Percentiles rank a stretch among this genome's conserved stretches.
These are phyloP conservation scores for Sminthopsis crassicaudata DNA, from an alignment of 2,113 vertebrate species.

Conservation along the genomic window DNA sequence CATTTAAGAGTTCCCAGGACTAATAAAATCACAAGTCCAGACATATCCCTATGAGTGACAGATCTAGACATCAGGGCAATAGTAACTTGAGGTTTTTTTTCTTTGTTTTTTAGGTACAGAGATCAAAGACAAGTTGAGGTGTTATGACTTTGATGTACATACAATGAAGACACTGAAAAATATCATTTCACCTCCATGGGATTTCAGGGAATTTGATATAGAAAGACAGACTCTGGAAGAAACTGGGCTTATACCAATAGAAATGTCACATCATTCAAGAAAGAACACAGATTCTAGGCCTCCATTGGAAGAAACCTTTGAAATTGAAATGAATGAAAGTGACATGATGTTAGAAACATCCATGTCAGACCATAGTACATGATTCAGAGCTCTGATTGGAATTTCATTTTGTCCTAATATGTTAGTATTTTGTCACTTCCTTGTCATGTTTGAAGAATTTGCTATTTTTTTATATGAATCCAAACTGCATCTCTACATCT, in stretches of 20 bases:
- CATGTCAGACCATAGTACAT: constrained; percentile 97
- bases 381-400: constrained; percentile 60
- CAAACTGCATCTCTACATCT: constrained; percentile 58
- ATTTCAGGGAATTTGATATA: constrained; percentile 88
- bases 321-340: constrained; percentile 98
- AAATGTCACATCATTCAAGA: constrained; percentile 87
- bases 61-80: background rate
- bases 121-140: constrained; percentile 95
- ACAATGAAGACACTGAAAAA: constrained; percentile 95
- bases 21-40: background rate
- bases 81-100: background rate
- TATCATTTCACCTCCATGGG: constrained; percentile 93
- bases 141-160: constrained; percentile 90
- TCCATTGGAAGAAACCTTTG: constrained; percentile 91
- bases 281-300: constrained; percentile 91
- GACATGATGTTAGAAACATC: constrained; percentile 98
- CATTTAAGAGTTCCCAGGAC: background rate
- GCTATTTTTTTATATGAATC: constrained; percentile 75
- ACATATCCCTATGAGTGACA: background rate
- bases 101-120: constrained; percentile 90
- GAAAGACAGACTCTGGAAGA: constrained; percentile 90
- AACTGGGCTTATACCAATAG: constrained; percentile 88
- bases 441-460: constrained; percentile 73
- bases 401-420: constrained; percentile 52
- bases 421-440: constrained; percentile 57